A percentile compares a stretch with the other conserved stretches of the same genome.
Evolutionary conservation across 2,888 invertebrate species (phyloP).

Genomic region (Meandrusa payeni): DNA sequence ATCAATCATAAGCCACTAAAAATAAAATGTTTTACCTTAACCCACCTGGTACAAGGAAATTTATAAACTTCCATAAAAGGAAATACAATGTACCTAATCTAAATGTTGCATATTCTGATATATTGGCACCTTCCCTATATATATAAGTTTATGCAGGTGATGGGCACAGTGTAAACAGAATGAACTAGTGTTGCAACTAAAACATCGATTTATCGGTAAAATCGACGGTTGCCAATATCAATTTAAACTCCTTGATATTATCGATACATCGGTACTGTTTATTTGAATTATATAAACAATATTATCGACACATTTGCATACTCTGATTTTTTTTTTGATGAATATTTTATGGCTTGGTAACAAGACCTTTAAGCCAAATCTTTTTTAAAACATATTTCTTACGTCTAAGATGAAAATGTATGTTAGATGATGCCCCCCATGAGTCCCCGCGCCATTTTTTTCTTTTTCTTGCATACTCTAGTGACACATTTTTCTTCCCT

Average conservation of each 20-base stretch:
- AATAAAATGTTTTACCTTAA: slow-evolving; percentile 13
- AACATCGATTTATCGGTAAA: slow-evolving; percentile 7
- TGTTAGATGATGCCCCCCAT: too few species aligned
- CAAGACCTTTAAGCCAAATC: too few species aligned
- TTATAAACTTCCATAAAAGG: slow-evolving; percentile 5
- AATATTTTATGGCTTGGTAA: too few species aligned
- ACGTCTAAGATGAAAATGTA: too few species aligned
- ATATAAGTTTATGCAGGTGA: slow-evolving; percentile 25
- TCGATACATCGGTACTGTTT: slow-evolving; percentile 14
- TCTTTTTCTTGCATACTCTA: slow-evolving; percentile 1
- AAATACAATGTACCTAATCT: slow-evolving; percentile 17
- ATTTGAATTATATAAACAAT: not conserved
- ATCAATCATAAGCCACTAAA: slow-evolving; percentile 8
- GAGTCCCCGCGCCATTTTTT: too few species aligned
- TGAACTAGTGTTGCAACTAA: slow-evolving; percentile 1
- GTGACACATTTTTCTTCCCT: slow-evolving; percentile 16
- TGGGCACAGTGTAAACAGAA: slow-evolving; percentile 25
- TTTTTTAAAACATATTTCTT: too few species aligned
- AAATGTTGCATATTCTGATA: slow-evolving; percentile 20
- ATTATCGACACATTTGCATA: not conserved
- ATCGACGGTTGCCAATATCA: slow-evolving; percentile 19
- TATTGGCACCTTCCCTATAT: slow-evolving; percentile 20
- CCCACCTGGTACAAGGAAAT: slow-evolving; percentile 47
- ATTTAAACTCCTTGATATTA: slow-evolving; percentile 5
- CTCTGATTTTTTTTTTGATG: too few species aligned